These are phyloP conservation scores for Ptilonorhynchus violaceus DNA, from an alignment of 2,113 vertebrate genomes.

Conservation along the genomic window DNA sequence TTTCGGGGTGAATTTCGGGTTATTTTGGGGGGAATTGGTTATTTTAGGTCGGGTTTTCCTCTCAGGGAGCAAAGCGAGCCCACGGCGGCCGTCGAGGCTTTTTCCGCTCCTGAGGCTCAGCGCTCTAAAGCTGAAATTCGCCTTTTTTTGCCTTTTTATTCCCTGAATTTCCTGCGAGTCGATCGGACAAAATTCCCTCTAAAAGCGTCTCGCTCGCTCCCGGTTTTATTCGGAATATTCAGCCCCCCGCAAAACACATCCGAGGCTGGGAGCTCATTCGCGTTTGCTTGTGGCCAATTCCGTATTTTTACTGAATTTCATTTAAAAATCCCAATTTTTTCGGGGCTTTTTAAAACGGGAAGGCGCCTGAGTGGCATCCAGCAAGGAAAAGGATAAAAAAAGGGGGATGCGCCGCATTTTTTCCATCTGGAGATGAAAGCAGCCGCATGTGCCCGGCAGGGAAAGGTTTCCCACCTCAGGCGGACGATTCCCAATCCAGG, in stretches of 20 bases:
- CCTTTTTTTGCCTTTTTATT: background rate
- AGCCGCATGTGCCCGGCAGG: background rate
- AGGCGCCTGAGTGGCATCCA: background rate
- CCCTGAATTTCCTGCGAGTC: background rate
- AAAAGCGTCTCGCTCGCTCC: background rate
- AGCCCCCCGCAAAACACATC: background rate
- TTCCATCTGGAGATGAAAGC: background rate
- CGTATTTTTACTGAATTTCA: background rate
- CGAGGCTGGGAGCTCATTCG: background rate
- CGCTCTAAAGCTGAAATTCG: background rate
- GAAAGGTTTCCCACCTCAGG: background rate
- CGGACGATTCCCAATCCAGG: background rate
- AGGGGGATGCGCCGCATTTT: background rate
- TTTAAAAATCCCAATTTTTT: background rate
- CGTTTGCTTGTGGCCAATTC: background rate
- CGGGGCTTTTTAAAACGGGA: background rate
- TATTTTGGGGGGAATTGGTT: background rate
- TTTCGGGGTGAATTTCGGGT: background rate
- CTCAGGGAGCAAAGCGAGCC: background rate
- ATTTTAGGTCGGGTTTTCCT: rapidly evolving
- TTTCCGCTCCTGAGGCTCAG: background rate
- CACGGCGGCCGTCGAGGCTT: background rate
- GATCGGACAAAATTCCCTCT: background rate
- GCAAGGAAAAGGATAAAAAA: background rate
- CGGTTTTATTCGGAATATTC: background rate